Conservation (phyloP, 2,113 vertebrate species). For the Brachionichthys hirsutus region DNA sequence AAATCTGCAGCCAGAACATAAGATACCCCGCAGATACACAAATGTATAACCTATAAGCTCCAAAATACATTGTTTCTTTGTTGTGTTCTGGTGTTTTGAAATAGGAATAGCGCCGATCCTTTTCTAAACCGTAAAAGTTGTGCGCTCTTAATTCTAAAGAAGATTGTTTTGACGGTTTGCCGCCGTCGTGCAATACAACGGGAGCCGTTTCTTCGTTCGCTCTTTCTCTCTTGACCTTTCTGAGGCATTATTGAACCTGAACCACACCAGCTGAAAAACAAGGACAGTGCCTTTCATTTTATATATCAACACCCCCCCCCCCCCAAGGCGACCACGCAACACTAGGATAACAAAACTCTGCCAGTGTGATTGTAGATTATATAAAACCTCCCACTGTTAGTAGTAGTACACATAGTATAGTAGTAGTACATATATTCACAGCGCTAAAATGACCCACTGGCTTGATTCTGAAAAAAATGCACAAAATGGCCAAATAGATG, state of each 20-base stretch:
- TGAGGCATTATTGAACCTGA: slow-evolving; percentile 85
- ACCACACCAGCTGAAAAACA: slow-evolving; percentile 81
- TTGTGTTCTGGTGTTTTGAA: slow-evolving; percentile 62
- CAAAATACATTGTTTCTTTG: slow-evolving; percentile 61
- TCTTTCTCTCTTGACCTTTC: slow-evolving; percentile 69
- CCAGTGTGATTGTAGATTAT: slow-evolving; percentile 21
- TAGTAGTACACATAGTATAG: too few species aligned
- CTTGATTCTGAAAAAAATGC: slow-evolving; percentile 12
- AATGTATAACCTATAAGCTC: slow-evolving; percentile 61
- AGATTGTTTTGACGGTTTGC: slow-evolving; percentile 63
- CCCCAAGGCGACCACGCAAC: slow-evolving; percentile 60
- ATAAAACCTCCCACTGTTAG: slow-evolving; percentile 7
- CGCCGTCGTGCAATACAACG: slow-evolving; percentile 34
- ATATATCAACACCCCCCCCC: slow-evolving; percentile 54
- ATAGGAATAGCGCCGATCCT: slow-evolving; percentile 59
- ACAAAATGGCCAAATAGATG: slow-evolving; percentile 19
- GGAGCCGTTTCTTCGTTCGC: slow-evolving; percentile 56
- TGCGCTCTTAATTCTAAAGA: slow-evolving; percentile 75
- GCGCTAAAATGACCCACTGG: neutral
- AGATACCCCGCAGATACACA: slow-evolving; percentile 53
- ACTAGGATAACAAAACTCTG: slow-evolving; percentile 52
- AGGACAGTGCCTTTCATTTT: slow-evolving; percentile 86
- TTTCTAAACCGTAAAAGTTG: slow-evolving; percentile 76
- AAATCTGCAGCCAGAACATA: slow-evolving; percentile 67
- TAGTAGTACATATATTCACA: too few species aligned